These are phyloP conservation scores for Orchesellides sinensis DNA, from an alignment of 2,888 invertebrate genomes.

Conservation along the genomic window DNA sequence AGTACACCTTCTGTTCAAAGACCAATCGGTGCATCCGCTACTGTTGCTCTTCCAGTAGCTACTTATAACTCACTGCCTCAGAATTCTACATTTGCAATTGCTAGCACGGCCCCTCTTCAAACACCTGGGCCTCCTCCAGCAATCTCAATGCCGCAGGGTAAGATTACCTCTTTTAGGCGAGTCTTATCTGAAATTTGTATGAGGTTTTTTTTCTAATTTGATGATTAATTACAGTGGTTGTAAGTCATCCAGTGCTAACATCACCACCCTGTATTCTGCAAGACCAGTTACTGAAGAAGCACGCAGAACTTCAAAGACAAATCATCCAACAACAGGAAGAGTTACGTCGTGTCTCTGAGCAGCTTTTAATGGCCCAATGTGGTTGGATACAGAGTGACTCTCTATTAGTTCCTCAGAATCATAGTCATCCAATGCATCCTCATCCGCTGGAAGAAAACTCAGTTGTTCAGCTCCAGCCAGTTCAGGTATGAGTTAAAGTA, in stretches of 20 bases:
- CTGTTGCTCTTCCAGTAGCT: slow-evolving; percentile 64
- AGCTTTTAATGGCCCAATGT: slow-evolving; percentile 87
- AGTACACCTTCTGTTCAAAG: slow-evolving; percentile 29
- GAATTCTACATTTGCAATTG: slow-evolving; percentile 57
- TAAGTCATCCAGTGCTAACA: slow-evolving; percentile 58
- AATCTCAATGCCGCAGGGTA: slow-evolving; percentile 56
- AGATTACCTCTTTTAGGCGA: no score
- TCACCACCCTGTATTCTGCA: slow-evolving; percentile 80
- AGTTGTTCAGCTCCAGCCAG: slow-evolving; percentile 21
- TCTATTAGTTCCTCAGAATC: slow-evolving; percentile 40
- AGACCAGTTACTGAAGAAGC: slow-evolving; percentile 88
- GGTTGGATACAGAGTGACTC: slow-evolving; percentile 80
- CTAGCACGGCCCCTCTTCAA: slow-evolving; percentile 46
- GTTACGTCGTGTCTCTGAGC: slow-evolving; percentile 90
- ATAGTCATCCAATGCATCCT: slow-evolving; percentile 21
- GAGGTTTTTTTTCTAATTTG: not conserved
- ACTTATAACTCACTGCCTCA: slow-evolving; percentile 59
- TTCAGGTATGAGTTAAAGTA: not conserved
- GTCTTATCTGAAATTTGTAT: no score
- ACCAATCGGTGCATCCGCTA: slow-evolving; percentile 30
- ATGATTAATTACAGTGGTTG: slow-evolving; percentile 2
- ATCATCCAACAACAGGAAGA: slow-evolving; percentile 93
- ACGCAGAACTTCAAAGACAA: slow-evolving; percentile 89
- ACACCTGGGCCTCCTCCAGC: slow-evolving; percentile 31
- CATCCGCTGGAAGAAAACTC: slow-evolving; percentile 41